These are phyloP conservation scores for Lamellibrachia columna DNA, from an alignment of 2,888 invertebrate species.

Conservation along the genomic window DNA sequence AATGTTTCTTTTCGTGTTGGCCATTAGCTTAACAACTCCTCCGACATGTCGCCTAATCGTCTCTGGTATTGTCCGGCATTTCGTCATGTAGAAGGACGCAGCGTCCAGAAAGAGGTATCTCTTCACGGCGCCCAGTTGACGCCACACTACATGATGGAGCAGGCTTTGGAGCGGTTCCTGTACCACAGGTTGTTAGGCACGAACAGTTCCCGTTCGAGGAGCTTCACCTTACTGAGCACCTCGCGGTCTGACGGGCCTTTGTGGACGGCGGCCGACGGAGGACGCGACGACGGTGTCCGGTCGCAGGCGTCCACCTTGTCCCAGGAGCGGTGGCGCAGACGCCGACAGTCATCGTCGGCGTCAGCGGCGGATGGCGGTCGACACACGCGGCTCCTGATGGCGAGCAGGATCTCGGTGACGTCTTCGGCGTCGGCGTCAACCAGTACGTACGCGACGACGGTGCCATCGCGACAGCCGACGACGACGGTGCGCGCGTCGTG, in stretches of 20 bases:
- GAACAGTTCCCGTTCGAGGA: constrained; percentile 48
- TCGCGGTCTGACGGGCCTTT: constrained; percentile 50
- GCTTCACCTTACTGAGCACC: constrained; percentile 50
- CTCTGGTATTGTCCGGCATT: neutral
- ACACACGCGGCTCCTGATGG: constrained; percentile 30
- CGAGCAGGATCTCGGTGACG: constrained; percentile 27
- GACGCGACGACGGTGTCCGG: constrained; percentile 50
- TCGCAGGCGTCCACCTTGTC: constrained; percentile 51
- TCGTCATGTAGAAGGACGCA: neutral
- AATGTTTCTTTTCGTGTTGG: neutral
- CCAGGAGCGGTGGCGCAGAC: constrained; percentile 45
- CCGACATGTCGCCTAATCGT: too few relatives aligned
- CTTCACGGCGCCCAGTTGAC: neutral
- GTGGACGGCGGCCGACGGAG: constrained; percentile 49
- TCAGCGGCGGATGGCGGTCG: neutral
- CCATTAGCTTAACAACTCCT: neutral
- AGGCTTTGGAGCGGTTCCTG: constrained; percentile 49
- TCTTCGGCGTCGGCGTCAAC: constrained; percentile 47
- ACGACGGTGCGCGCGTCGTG: constrained; percentile 59
- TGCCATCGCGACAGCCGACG: constrained; percentile 60
- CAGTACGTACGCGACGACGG: constrained; percentile 56
- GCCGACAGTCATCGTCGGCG: neutral
- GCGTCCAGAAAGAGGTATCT: neutral
- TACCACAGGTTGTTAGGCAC: constrained; percentile 53
- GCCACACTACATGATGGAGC: constrained; percentile 48